Percentiles rank a stretch among this genome's conserved stretches.
Evolutionary conservation across 2,888 invertebrate species (phyloP).

Genomic region (Platynereis dumerilii): DNA sequence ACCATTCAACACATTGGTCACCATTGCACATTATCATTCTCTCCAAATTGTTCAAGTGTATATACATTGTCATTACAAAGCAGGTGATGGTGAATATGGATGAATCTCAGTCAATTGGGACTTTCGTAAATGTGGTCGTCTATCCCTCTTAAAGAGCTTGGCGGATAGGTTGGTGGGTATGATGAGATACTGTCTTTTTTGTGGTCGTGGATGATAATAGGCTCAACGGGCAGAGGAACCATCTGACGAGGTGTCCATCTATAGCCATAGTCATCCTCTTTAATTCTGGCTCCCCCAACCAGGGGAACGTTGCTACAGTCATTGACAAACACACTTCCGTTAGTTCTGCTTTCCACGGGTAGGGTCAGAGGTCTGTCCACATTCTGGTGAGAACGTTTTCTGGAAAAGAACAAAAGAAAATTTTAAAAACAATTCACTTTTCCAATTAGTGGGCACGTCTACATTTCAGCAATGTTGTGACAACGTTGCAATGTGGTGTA

Average conservation of each 20-base stretch:
- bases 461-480: no score
- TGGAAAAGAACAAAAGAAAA: no score
- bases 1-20: no score
- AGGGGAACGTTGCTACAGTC: constrained; percentile 16
- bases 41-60: no score
- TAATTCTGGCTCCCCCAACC: background rate
- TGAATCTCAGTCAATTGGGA: constrained; percentile 9
- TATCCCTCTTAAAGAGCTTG: background rate
- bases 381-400: no score
- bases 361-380: background rate
- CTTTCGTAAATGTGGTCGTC: constrained; percentile 21
- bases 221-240: constrained; percentile 17
- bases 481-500: no score
- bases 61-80: no score
- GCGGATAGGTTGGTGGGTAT: background rate
- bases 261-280: constrained; percentile 18
- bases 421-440: no score
- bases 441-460: no score
- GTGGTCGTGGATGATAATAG: background rate
- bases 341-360: background rate
- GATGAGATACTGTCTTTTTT: background rate
- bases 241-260: constrained; percentile 18
- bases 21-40: no score
- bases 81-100: no score
- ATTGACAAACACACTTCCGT: constrained; percentile 14